phyloP scores from a whole-genome alignment of 2,113 vertebrate species.

The Bos indicus region DNA sequence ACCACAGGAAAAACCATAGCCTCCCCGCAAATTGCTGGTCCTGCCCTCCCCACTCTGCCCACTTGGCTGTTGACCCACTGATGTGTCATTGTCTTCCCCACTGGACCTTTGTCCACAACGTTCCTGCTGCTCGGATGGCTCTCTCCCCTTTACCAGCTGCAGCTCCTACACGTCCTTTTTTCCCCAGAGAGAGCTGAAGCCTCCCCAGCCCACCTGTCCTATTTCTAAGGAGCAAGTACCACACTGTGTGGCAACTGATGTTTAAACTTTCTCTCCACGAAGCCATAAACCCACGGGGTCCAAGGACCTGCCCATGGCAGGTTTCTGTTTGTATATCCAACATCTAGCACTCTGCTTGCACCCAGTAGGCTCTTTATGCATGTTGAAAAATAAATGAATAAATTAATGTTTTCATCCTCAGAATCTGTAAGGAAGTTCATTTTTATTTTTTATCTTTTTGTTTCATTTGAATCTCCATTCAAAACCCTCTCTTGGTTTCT shows the following conservation, averaged over 20 bases:
- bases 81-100: neutral
- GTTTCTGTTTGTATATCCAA: neutral
- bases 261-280: neutral
- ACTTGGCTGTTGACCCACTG: neutral
- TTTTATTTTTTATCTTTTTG: neutral
- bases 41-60: neutral
- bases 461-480: neutral
- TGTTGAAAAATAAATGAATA: neutral
- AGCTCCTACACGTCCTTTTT: neutral
- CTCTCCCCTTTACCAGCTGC: neutral
- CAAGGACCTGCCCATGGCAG: neutral
- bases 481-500: neutral
- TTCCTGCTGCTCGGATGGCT: neutral
- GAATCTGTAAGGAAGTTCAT: neutral
- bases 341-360: neutral
- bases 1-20: no score
- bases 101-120: neutral
- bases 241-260: neutral
- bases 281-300: neutral
- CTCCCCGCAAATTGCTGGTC: neutral
- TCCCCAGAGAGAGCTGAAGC: neutral
- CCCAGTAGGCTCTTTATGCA: neutral
- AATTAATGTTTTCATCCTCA: neutral
- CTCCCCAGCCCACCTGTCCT: neutral
- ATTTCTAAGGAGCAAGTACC: neutral